Percentiles rank a stretch among this genome's conserved stretches.
These are phyloP conservation scores for Allacma fusca DNA, from an alignment of 2,888 invertebrate species.

Conservation along the genomic window DNA sequence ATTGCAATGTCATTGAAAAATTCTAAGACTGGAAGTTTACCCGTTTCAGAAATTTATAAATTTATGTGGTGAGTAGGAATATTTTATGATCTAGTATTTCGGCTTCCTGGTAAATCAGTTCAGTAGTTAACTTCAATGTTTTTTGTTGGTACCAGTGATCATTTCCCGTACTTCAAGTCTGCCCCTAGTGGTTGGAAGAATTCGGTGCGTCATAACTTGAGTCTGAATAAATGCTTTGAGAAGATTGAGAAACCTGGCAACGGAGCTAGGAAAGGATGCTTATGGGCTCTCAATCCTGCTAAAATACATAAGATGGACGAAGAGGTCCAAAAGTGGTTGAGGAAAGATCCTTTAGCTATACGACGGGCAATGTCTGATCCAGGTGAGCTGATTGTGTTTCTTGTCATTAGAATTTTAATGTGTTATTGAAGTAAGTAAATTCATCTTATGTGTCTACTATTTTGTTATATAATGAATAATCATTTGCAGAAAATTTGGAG, in stretches of 20 bases:
- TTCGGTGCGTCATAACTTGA: slow-evolving; percentile 95
- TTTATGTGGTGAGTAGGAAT: slow-evolving; percentile 87
- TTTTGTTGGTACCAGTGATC: slow-evolving; percentile 75
- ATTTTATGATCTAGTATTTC: no score
- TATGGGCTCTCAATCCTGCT: slow-evolving; percentile 92
- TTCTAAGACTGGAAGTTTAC: slow-evolving; percentile 90
- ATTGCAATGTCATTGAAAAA: slow-evolving; percentile 98
- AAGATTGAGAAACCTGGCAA: slow-evolving; percentile 95
- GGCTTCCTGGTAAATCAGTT: no score
- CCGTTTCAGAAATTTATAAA: slow-evolving; percentile 97
- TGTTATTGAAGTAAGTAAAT: no score
- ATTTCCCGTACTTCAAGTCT: slow-evolving; percentile 98
- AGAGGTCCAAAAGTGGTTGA: slow-evolving; percentile 96
- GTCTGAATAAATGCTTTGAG: slow-evolving; percentile 97
- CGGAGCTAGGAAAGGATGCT: slow-evolving; percentile 82
- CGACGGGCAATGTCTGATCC: slow-evolving; percentile 94
- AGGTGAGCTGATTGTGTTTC: no score
- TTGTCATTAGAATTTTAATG: no score
- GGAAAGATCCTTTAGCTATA: slow-evolving; percentile 92
- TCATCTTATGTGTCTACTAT: no score
- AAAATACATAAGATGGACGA: slow-evolving; percentile 97
- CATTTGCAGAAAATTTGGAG: slow-evolving; percentile 83
- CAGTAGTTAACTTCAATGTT: no score
- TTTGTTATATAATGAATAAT: no score
- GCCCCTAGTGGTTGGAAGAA: slow-evolving; percentile 99